Conservation (phyloP, 1,140 invertebrate species). For the Anastatus disparis region DNA sequence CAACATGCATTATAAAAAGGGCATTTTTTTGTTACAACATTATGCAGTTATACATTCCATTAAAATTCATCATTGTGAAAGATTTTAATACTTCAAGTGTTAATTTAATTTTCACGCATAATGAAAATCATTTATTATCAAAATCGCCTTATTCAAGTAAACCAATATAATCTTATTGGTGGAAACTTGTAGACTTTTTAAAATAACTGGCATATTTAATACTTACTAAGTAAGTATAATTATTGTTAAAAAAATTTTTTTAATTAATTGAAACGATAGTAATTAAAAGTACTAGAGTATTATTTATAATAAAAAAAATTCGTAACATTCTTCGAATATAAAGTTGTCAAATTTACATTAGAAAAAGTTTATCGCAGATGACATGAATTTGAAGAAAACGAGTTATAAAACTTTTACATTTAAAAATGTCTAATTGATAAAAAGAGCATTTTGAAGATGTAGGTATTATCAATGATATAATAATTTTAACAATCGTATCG, state of each 20-base stretch:
- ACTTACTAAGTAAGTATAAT: conserved; percentile 39
- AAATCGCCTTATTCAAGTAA: conserved; percentile 33
- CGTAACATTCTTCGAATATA: conserved; percentile 6
- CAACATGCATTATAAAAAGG: conserved; percentile 21
- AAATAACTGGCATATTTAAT: conserved; percentile 39
- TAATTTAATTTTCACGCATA: conserved; percentile 40
- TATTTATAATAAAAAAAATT: conserved; percentile 9
- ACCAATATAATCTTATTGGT: conserved; percentile 11
- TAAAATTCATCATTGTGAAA: conserved; percentile 16
- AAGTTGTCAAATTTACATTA: conserved; percentile 6
- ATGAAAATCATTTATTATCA: conserved; percentile 35
- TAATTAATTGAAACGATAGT: conserved; percentile 6
- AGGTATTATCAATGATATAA: conserved; percentile 48
- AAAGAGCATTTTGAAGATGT: conserved; percentile 38
- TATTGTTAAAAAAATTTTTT: conserved; percentile 18
- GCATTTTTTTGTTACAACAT: conserved; percentile 37
- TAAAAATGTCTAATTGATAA: conserved; percentile 43
- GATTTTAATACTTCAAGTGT: conserved; percentile 40
- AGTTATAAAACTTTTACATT: conserved; percentile 50
- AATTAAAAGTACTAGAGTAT: conserved; percentile 22
- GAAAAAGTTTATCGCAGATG: not conserved
- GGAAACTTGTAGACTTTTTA: conserved; percentile 41
- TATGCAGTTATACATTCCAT: conserved; percentile 33
- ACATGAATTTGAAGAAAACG: not conserved
- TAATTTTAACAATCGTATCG: conserved; percentile 46